Base-by-base conservation (phyloP, 2,797 vertebrate species). In the Karalla daura region DNA sequence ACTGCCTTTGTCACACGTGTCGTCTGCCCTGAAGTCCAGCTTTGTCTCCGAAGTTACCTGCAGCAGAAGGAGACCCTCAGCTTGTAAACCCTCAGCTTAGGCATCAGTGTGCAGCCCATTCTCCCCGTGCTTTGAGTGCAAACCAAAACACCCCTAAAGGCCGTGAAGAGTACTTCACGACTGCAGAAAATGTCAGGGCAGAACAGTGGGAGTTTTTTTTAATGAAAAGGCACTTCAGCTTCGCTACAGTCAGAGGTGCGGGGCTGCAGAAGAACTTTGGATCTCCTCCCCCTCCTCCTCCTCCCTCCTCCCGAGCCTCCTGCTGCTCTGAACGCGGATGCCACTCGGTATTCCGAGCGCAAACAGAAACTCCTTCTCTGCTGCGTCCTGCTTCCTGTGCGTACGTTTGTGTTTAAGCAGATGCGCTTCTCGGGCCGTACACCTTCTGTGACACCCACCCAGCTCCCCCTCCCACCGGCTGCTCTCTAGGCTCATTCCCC, bases 401-500 rank as follows among this genome's bases (percentile, higher is more conserved):
- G 25, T 32, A 24, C 52, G 24, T 55, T 15, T 43, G 43, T 56
- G 21, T 63, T 68, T 39, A 40, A 53, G 47, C 17, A 39, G 54
- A 23, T 28, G 27, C 14, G 10, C 64, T n/a, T 70, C 35, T 5
- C 63, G 23, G n/a, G 55, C 36, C 35, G 32, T 50, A 30, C 62
- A 64, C 62, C 74, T 81, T 69, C 69, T 58, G 55, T 69, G 49
- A 70, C 67, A 75, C 70, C 70, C 72, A 55, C 33, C 58, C 78
- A 43, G 56, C 80, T 28, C 53, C 33, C 52, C 63, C 50, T 45
- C 45, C 53, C 49, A 35, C 68, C 50, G 51, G 60, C 63, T 62
- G 72, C 43, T 78, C 63, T 76, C 70, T 55, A 8, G n/a, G 58
- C 80, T 90, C 64, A 74, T 88, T 87, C 73, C 65, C 56, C 20